Evolutionary conservation across 2,113 vertebrate species (phyloP), one percentile per base, ranked within the genome.

Genomic region (Atrichornis clamosus): DNA sequence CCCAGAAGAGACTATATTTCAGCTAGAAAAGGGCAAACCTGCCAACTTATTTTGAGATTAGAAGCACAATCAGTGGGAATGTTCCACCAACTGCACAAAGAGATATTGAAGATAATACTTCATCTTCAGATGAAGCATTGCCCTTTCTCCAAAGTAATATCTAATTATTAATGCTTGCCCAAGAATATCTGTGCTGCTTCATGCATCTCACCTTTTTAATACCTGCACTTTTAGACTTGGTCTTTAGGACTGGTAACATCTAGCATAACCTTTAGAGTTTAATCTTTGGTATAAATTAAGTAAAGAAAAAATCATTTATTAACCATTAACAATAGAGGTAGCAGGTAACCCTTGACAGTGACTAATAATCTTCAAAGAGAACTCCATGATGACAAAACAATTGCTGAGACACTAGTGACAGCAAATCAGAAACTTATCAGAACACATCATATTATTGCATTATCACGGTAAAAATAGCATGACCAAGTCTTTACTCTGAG

Each of bases 1-100:
- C 93, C 96, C 94, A 90, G 90, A 95, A 95, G 96, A 96, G 84
- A 83, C 93, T 95, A 21, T 96, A 96, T 96, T 97, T 98, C 97
- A 97, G 62, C 73, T 92, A 93, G 96, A 96, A 98, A 98, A 98
- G 97, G 97, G 97, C 97, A 98, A 93, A 97, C 50, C 95, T 62
- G 73, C 95, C 96, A 97, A 89, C 87, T 95, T 97, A 89, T 94
- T 95, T 96, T 97, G 95, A 97, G 92, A 97, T 97, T 95, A 97
- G 89, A 97, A 96, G 90, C 86, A 84, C 89, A 94, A 91, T 96
- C 85, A 91, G 93, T 92, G 80, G 59, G 79, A 96, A 90, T 90
- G 91, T 96, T 97, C 77, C 33, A 2, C 93, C 89, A 86, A 90
- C 75, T 95, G 91, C 96, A 97, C 94, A 93, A 96, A 96, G 75